These are phyloP conservation scores for Leucophenga maculata DNA, from an alignment of 2,888 invertebrate species.

Conservation along the genomic window DNA sequence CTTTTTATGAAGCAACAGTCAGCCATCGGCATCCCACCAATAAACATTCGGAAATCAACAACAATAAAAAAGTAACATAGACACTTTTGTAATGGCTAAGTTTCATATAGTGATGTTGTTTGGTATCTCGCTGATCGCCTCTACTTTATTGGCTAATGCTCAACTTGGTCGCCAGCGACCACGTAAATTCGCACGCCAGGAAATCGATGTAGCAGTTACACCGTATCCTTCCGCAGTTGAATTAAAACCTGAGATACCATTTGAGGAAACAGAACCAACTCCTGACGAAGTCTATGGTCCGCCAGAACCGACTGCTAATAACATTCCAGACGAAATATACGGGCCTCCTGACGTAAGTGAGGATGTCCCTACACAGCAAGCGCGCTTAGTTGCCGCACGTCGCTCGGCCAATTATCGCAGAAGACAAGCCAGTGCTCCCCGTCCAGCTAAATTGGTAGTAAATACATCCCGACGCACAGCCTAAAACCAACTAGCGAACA, in stretches of 20 bases:
- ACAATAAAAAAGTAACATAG: not conserved
- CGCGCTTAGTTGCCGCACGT: slow-evolving; percentile 56
- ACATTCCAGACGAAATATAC: slow-evolving; percentile 60
- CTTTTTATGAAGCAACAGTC: slow-evolving; percentile 46
- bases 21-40: slow-evolving; percentile 28
- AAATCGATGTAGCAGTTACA: slow-evolving; percentile 60
- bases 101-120: slow-evolving; percentile 55
- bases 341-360: slow-evolving; percentile 55
- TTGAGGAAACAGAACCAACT: slow-evolving; percentile 59
- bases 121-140: slow-evolving; percentile 29
- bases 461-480: slow-evolving; percentile 36
- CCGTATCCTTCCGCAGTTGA: slow-evolving; percentile 67
- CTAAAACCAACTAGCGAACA: no score
- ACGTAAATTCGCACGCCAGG: slow-evolving; percentile 60
- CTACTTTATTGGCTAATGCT: slow-evolving; percentile 47
- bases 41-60: not conserved
- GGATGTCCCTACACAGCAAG: slow-evolving; percentile 56
- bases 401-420: slow-evolving; percentile 53
- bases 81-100: slow-evolving; percentile 54
- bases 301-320: slow-evolving; percentile 55
- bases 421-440: slow-evolving; percentile 46
- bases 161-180: slow-evolving; percentile 55
- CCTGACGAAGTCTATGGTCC: slow-evolving; percentile 66
- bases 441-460: slow-evolving; percentile 53
- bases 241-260: slow-evolving; percentile 65